Percentiles rank a stretch among this genome's conserved stretches.
Conservation (phyloP, 1,140 invertebrate genomes). For the Eumaeus atala region DNA sequence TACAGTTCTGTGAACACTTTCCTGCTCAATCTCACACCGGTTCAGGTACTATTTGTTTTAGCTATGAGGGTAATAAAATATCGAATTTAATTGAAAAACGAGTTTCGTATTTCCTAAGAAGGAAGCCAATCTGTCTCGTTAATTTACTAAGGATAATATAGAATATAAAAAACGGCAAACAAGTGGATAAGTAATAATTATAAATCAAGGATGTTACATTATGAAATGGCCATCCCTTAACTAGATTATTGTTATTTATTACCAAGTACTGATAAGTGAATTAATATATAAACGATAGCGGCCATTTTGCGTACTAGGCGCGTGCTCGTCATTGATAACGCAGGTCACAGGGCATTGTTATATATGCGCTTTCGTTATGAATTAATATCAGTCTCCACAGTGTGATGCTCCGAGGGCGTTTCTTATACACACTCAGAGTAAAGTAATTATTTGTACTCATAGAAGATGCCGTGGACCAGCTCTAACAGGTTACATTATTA, state of each 20-base stretch:
- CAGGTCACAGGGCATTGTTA: constrained; percentile 57
- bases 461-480: constrained; percentile 66
- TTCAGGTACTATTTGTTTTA: too few relatives aligned
- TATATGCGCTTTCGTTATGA: constrained; percentile 36
- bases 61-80: too few relatives aligned
- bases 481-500: constrained; percentile 52
- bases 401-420: constrained; percentile 52
- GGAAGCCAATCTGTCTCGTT: too few relatives aligned
- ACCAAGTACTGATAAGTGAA: constrained; percentile 21
- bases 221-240: neutral
- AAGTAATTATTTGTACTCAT: constrained; percentile 41
- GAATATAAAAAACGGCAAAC: too few relatives aligned
- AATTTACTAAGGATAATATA: too few relatives aligned
- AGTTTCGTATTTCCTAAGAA: too few relatives aligned
- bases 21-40: too few relatives aligned
- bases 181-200: too few relatives aligned
- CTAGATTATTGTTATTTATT: constrained; percentile 23
- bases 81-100: too few relatives aligned
- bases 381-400: constrained; percentile 38
- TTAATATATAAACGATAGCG: constrained; percentile 36
- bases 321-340: constrained; percentile 61
- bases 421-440: constrained; percentile 63
- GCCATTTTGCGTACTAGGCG: constrained; percentile 46
- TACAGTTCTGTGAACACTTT: too few relatives aligned
- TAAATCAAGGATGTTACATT: neutral